Conservation (phyloP, 2,797 vertebrate genomes). For the Myotis findleyi region DNA sequence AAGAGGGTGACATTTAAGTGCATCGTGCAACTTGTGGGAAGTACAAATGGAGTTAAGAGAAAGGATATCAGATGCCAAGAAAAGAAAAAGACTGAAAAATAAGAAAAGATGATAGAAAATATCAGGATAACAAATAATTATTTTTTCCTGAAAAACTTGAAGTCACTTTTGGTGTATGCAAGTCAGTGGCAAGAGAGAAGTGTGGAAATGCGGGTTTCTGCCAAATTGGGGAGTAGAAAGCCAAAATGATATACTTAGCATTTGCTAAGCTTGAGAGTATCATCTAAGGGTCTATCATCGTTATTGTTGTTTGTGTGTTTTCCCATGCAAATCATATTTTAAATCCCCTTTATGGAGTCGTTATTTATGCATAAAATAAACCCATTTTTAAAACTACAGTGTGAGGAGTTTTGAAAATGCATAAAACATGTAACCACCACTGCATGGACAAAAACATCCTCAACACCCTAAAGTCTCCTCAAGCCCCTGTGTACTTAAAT, state of each 20-base stretch:
- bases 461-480: neutral
- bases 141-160: neutral
- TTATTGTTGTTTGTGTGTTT: neutral
- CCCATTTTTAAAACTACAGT: neutral
- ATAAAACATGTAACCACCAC: neutral
- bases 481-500: neutral
- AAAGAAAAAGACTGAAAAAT: neutral
- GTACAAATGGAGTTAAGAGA: neutral
- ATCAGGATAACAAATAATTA: constrained; percentile 20
- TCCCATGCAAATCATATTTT: neutral
- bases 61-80: neutral
- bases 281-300: neutral
- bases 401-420: neutral
- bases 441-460: neutral
- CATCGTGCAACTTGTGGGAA: neutral
- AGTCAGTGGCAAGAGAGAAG: neutral
- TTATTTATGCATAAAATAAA: neutral
- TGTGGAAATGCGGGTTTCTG: neutral
- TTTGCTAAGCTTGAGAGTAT: neutral
- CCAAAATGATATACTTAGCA: neutral
- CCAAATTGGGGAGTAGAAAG: neutral
- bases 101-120: neutral
- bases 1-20: neutral
- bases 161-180: neutral
- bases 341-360: neutral